Conservation (phyloP, 2,888 invertebrate genomes). For the Tribolium freemani region DNA sequence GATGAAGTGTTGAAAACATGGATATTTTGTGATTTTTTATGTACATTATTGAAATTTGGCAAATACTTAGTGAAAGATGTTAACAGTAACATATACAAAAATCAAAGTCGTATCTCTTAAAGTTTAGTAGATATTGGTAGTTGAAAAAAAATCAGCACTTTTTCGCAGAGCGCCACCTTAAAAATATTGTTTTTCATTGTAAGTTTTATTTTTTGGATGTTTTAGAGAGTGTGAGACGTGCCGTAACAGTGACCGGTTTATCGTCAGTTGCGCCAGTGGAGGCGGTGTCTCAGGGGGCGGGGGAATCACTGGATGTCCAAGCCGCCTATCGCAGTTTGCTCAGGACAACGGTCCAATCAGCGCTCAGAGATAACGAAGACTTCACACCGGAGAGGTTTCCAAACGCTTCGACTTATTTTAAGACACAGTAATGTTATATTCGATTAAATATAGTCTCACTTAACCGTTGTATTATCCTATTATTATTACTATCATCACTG, state of each 20-base stretch:
- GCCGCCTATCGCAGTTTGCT: slow-evolving; percentile 71
- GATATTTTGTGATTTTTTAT: too few relatives aligned
- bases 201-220: too few relatives aligned
- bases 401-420: slow-evolving; percentile 65
- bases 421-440: slow-evolving; percentile 50
- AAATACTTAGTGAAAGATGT: too few relatives aligned
- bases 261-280: slow-evolving; percentile 68
- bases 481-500: slow-evolving; percentile 28
- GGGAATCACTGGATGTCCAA: slow-evolving; percentile 69
- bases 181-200: too few relatives aligned
- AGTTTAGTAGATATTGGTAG: too few relatives aligned
- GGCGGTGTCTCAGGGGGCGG: slow-evolving; percentile 69
- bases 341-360: slow-evolving; percentile 67
- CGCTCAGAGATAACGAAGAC: slow-evolving; percentile 69
- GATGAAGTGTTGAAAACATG: too few relatives aligned
- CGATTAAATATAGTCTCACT: slow-evolving; percentile 28
- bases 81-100: too few relatives aligned
- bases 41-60: too few relatives aligned
- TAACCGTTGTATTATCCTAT: slow-evolving; percentile 26
- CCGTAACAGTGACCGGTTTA: slow-evolving; percentile 71
- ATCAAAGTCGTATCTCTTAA: too few relatives aligned
- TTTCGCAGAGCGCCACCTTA: too few relatives aligned
- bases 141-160: too few relatives aligned
- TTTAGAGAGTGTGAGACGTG: slow-evolving; percentile 64
- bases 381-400: slow-evolving; percentile 67